These are phyloP conservation scores for Dolichopus griseipennis DNA, from an alignment of 2,888 invertebrate genomes.

Conservation along the genomic window DNA sequence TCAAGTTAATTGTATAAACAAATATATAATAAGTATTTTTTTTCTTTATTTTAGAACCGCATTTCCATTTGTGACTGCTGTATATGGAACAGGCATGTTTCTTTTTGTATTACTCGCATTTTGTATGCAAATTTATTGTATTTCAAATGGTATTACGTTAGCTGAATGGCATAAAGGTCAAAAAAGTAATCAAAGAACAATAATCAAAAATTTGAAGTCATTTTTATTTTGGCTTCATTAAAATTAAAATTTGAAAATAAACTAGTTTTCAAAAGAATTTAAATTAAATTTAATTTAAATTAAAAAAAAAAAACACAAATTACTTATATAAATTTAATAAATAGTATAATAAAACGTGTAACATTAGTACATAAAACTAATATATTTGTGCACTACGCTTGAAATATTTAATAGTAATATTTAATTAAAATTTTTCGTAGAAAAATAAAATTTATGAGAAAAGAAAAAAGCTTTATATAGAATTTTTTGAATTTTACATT, in stretches of 20 bases:
- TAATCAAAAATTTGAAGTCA: conserved; percentile 32
- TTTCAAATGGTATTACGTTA: conserved; percentile 46
- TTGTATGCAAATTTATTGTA: conserved; percentile 42
- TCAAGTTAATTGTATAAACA: neutral
- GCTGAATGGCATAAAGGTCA: conserved; percentile 44
- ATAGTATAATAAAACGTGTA: too few species aligned
- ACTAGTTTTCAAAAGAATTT: too few species aligned
- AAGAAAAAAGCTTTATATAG: too few species aligned
- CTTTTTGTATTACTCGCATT: conserved; percentile 46
- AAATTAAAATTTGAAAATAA: neutral
- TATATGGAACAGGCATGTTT: conserved; percentile 46
- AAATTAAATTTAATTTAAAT: too few species aligned
- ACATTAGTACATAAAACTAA: too few species aligned
- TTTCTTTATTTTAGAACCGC: conserved; percentile 45
- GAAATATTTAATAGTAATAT: too few species aligned
- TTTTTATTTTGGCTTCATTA: conserved; percentile 25
- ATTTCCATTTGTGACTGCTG: conserved; percentile 50
- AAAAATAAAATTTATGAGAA: too few species aligned
- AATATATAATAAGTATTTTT: conserved; percentile 4
- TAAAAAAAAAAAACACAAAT: too few species aligned
- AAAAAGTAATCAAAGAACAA: conserved; percentile 28
- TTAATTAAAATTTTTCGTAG: too few species aligned
- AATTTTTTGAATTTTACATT: too few species aligned
- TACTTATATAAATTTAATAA: too few species aligned
- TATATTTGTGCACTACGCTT: too few species aligned